Evolutionary conservation across 2,797 vertebrate genomes (phyloP), one percentile per base, ranked within the genome.

Genomic region (Eleutherodactylus coqui): DNA sequence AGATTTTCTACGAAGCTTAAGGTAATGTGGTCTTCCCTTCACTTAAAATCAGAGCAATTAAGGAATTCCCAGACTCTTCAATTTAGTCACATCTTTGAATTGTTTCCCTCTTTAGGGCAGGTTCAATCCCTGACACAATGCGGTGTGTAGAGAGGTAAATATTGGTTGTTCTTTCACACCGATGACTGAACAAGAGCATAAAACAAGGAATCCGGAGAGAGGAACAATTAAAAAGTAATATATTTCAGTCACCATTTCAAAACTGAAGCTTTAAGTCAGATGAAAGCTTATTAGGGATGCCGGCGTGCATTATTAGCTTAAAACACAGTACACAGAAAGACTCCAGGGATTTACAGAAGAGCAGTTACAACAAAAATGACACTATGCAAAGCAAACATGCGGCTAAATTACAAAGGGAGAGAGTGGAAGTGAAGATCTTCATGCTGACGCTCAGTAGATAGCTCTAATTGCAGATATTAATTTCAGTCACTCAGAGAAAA

Each of bases 281-380:
- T 81, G 47, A 81, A 51, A 81, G 62, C 62, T 81, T 69, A 69
- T 81, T 69, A 69, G 21, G 21, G 62, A 69, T 69, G 62, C 51
- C 29, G 43, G 29, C 60, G 11, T 24, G 43, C 45, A 36, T 81
- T 79, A 79, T 69, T 69, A 81, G 62, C 62, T 69, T 81, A 81
- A 49, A 81, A 62, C 19, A 69, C 17, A 45, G 41, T 62, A 49
- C 78, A 80, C 45, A 49, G 43, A 81, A 69, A 51, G 45, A 69
- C 79, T 81, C 27, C 41, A 5, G 45, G 62, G 79, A 81, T 81
- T 81, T 81, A 51, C 62, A 21, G 60, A 69, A 69, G 78, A 79
- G 45, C 79, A 49, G 43, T 24, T 81, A 36, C 16, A 81, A 17
- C 60, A 67, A 67, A 69, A 69, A 45, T 45, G 29, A 81, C 62